These are phyloP conservation scores for Sardinella longiceps DNA, from an alignment of 2,797 vertebrate genomes.

Conservation along the genomic window DNA sequence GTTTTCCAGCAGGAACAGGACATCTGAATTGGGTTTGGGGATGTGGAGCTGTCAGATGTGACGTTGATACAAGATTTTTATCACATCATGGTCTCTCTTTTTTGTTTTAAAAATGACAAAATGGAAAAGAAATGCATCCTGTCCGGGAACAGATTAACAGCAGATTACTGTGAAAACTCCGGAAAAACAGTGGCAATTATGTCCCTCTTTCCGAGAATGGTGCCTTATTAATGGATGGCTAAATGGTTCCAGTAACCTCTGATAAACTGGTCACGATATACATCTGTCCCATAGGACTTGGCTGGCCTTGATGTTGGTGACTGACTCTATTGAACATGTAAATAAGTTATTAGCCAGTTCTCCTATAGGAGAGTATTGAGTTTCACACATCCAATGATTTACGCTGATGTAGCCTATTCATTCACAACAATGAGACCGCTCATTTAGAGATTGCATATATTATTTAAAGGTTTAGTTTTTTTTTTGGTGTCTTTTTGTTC, in stretches of 20 bases:
- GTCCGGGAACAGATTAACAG: constrained; percentile 43
- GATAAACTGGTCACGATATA: constrained; percentile 52
- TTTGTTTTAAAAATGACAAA: background rate
- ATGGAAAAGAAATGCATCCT: constrained; percentile 31
- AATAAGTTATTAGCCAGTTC: background rate
- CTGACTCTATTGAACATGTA: constrained; percentile 30
- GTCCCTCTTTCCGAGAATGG: constrained; percentile 54
- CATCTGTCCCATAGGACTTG: constrained; percentile 38
- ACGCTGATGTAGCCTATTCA: background rate
- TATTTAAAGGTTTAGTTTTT: background rate
- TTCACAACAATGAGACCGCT: background rate
- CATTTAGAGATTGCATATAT: background rate
- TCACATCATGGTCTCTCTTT: background rate
- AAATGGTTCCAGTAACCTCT: constrained; percentile 48
- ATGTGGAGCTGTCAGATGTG: background rate
- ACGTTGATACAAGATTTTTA: background rate
- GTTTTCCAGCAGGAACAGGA: background rate
- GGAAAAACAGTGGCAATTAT: constrained; percentile 55
- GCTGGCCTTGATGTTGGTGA: constrained; percentile 34
- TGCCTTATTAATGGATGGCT: constrained; percentile 38
- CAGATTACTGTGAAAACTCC: constrained; percentile 51
- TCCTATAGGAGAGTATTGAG: background rate
- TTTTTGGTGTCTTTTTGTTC: background rate
- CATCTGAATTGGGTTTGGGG: background rate
- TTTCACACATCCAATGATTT: background rate